phyloP scores from a whole-genome alignment of 2,888 invertebrate genomes.

The Bedellia somnulentella region DNA sequence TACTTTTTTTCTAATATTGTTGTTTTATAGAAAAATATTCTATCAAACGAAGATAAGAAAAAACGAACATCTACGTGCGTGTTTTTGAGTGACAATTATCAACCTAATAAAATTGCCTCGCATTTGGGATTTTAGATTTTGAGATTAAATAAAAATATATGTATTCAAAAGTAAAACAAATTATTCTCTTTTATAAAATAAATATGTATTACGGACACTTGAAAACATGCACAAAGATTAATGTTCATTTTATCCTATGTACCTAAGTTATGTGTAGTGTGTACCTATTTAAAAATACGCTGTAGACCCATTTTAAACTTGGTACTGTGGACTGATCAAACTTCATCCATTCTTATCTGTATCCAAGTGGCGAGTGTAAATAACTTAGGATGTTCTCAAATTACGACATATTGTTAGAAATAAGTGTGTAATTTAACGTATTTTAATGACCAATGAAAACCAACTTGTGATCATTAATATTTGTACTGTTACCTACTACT shows the following conservation, averaged over 20 bases:
- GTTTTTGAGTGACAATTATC: constrained; percentile 26
- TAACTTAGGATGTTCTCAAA: constrained; percentile 32
- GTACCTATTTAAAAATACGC: too few species aligned
- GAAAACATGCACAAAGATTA: constrained; percentile 29
- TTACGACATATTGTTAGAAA: constrained; percentile 51
- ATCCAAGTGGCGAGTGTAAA: constrained; percentile 27
- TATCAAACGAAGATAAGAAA: too few species aligned
- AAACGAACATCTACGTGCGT: too few species aligned
- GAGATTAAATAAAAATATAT: constrained; percentile 47
- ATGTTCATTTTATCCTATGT: too few species aligned
- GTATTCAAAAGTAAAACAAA: constrained; percentile 45
- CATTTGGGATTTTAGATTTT: constrained; percentile 59
- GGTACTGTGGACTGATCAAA: constrained; percentile 2
- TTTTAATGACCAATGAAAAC: constrained; percentile 65
- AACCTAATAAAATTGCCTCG: constrained; percentile 58
- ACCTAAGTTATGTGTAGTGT: too few species aligned
- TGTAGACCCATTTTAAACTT: too few species aligned
- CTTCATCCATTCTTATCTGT: too few species aligned
- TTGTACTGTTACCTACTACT: constrained; percentile 64
- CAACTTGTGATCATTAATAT: constrained; percentile 65
- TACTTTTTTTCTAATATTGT: too few species aligned
- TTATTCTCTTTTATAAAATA: constrained; percentile 38
- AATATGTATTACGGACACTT: constrained; percentile 19
- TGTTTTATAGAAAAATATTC: too few species aligned
- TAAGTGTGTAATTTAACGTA: constrained; percentile 58